phyloP scores from a whole-genome alignment of 30 jellyfish, hydroid and myxozoan genomes.

The Cassiopea xamachana region DNA sequence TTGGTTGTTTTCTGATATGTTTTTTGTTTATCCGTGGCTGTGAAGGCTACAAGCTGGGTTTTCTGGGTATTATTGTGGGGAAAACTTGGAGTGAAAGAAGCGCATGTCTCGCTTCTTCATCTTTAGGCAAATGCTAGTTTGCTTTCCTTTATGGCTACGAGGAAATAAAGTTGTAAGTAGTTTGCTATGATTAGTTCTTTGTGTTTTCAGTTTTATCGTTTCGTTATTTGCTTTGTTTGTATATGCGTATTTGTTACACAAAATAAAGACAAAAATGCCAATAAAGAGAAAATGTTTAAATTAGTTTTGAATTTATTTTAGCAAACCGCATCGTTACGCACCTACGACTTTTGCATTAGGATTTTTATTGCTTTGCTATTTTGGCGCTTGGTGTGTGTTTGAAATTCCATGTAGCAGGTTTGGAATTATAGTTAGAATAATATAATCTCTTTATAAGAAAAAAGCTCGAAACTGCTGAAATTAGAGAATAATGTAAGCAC shows the following conservation, averaged over 20 bases:
- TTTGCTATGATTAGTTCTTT: not conserved
- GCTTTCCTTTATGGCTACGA: not conserved
- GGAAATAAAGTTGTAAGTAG: not conserved
- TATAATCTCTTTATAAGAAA: no score
- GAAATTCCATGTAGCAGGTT: not conserved
- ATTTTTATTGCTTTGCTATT: not conserved
- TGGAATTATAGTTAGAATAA: not conserved
- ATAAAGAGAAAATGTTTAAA: not conserved
- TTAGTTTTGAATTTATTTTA: not conserved
- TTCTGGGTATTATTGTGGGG: not conserved
- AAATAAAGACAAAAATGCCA: no score
- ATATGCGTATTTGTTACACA: not conserved
- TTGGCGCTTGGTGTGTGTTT: not conserved
- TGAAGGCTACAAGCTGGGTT: not conserved
- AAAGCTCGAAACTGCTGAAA: no score
- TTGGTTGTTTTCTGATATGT: not conserved
- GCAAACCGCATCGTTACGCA: not conserved
- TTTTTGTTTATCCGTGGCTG: not conserved
- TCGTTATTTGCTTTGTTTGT: not conserved
- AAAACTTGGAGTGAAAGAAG: not conserved
- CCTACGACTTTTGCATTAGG: no score
- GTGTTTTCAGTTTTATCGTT: not conserved
- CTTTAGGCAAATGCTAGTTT: not conserved
- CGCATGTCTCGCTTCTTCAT: not conserved
- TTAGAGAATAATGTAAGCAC: no score